phyloP scores from a whole-genome alignment of 2,113 vertebrate genomes.

The Cercocebus atys region DNA sequence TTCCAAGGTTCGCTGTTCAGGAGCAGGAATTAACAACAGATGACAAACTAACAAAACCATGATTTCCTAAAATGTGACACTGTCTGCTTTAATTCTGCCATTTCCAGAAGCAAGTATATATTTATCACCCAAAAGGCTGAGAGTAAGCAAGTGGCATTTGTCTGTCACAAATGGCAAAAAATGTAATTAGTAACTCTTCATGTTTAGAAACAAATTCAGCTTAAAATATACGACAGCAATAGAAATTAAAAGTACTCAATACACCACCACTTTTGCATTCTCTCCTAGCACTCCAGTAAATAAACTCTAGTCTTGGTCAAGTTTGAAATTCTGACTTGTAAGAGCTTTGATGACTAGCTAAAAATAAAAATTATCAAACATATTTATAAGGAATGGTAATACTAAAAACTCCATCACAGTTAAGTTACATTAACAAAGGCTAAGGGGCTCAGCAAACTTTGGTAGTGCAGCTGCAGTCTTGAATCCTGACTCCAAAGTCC shows the following conservation, averaged over 20 bases:
- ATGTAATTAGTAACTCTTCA: slow-evolving; percentile 10
- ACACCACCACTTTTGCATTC: neutral
- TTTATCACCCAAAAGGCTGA: slow-evolving; percentile 29
- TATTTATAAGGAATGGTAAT: slow-evolving; percentile 4
- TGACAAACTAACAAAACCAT: neutral
- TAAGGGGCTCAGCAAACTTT: neutral
- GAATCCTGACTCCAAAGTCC: neutral
- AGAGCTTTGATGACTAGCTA: neutral
- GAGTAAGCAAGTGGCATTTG: slow-evolving; percentile 35
- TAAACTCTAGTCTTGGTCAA: neutral
- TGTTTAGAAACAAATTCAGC: slow-evolving; percentile 16
- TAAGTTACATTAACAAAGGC: neutral
- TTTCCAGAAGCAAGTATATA: neutral
- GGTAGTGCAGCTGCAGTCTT: neutral
- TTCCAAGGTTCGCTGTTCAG: neutral
- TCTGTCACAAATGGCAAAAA: slow-evolving; percentile 58
- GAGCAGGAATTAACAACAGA: slow-evolving; percentile 25
- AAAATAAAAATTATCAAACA: slow-evolving; percentile 20
- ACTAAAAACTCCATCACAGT: neutral
- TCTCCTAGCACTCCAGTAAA: neutral
- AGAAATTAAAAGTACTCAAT: neutral
- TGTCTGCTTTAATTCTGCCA: slow-evolving; percentile 11
- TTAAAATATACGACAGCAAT: slow-evolving; percentile 1
- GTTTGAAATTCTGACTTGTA: slow-evolving; percentile 38
- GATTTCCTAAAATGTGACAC: slow-evolving; percentile 35